Percentiles rank a stretch among this genome's conserved stretches.
These are phyloP conservation scores for Microtus montanus DNA, from an alignment of 2,113 vertebrate genomes.

Conservation along the genomic window DNA sequence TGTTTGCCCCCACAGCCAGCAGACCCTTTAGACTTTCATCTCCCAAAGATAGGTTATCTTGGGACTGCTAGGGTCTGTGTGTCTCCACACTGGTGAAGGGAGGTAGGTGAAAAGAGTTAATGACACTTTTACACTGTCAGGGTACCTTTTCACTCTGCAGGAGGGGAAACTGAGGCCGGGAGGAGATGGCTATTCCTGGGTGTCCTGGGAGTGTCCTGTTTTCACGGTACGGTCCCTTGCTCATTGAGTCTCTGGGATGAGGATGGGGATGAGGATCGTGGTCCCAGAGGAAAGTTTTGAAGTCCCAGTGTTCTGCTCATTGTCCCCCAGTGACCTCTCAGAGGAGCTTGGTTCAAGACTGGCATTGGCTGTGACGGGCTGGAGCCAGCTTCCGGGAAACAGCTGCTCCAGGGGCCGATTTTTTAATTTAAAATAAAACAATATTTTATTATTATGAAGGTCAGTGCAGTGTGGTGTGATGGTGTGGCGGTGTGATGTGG, in stretches of 20 bases:
- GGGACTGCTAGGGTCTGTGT: background rate
- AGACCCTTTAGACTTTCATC: background rate
- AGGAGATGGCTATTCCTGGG: background rate
- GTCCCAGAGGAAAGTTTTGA: background rate
- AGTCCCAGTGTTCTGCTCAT: background rate
- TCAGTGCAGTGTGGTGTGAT: background rate
- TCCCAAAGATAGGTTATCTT: background rate
- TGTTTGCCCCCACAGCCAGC: background rate
- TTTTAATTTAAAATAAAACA: background rate
- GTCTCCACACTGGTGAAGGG: background rate
- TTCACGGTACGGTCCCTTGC: too few relatives aligned
- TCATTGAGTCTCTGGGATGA: background rate
- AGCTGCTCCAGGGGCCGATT: background rate
- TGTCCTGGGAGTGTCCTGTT: accelerated
- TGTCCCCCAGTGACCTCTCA: background rate
- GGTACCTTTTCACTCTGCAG: background rate
- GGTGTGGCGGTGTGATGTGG: too few relatives aligned
- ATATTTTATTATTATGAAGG: background rate
- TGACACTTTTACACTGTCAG: accelerated
- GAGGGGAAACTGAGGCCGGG: background rate
- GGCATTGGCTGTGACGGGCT: background rate
- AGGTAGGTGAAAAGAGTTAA: accelerated
- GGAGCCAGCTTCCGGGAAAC: background rate
- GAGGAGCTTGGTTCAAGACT: background rate
- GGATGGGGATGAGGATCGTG: background rate